Evolutionary conservation across 2,113 vertebrate genomes (phyloP).

Genomic region (Paradisaea rubra): DNA sequence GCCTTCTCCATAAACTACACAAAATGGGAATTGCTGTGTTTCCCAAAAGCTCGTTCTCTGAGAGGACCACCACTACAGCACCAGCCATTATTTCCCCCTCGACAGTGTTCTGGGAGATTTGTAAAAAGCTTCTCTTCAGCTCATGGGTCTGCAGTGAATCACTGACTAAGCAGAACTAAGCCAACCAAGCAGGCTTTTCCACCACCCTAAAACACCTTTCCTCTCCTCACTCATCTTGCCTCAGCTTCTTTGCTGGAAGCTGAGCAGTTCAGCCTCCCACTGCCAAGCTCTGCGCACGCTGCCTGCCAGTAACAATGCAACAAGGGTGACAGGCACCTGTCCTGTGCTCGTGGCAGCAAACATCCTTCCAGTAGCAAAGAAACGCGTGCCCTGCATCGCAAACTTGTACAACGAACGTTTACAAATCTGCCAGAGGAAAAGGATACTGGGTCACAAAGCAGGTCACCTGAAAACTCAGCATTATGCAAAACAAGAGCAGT

Average conservation of each 20-base stretch:
- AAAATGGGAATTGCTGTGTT: neutral
- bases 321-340: neutral
- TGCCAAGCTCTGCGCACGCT: neutral
- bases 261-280: neutral
- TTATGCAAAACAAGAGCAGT: conserved; percentile 44
- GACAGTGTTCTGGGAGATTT: neutral
- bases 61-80: neutral
- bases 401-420: neutral
- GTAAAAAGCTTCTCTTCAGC: neutral
- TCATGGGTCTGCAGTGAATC: neutral
- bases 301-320: neutral
- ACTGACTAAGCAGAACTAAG: neutral
- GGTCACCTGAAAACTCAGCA: conserved; percentile 60
- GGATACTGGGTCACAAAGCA: conserved; percentile 47
- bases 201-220: neutral
- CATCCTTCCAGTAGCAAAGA: neutral
- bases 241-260: neutral
- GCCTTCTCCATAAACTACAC: neutral
- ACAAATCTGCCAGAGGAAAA: neutral
- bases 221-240: neutral
- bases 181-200: neutral
- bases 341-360: neutral
- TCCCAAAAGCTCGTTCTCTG: neutral
- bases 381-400: neutral
- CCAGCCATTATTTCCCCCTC: neutral